Evolutionary conservation across 2,797 vertebrate species (phyloP).

Genomic region (Tenualosa thibaudeaui): DNA sequence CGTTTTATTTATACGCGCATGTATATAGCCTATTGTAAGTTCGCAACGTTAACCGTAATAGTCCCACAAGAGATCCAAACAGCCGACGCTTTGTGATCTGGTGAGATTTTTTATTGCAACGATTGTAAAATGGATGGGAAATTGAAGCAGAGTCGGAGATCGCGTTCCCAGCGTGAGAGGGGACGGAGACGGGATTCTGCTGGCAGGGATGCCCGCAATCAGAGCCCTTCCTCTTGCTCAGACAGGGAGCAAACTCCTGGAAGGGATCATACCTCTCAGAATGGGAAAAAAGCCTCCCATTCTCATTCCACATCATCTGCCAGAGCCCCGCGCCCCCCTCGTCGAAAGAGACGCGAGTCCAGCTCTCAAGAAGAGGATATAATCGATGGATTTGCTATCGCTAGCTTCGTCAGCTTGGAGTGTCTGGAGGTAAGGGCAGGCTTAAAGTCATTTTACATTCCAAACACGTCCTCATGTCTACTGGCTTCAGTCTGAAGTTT

Average conservation of each 20-base stretch:
- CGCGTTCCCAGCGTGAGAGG: constrained; percentile 86
- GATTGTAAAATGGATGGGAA: constrained; percentile 85
- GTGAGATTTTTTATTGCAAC: constrained; percentile 63
- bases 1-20: constrained; percentile 61
- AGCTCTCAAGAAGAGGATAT: constrained; percentile 96
- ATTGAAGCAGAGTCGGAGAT: constrained; percentile 88
- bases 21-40: constrained; percentile 34
- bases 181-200: constrained; percentile 85
- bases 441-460: constrained; percentile 33
- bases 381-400: constrained; percentile 95
- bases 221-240: constrained; percentile 87
- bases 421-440: constrained; percentile 84
- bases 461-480: constrained; percentile 40
- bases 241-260: constrained; percentile 86
- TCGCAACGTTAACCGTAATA: not conserved
- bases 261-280: constrained; percentile 81
- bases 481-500: constrained; percentile 45
- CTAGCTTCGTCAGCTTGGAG: constrained; percentile 93
- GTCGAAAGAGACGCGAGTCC: constrained; percentile 89
- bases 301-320: constrained; percentile 69
- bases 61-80: constrained; percentile 2
- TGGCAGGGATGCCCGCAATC: constrained; percentile 81
- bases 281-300: constrained; percentile 73
- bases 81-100: constrained; percentile 44
- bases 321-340: constrained; percentile 81